phyloP scores from a whole-genome alignment of 2,113 vertebrate genomes.

The Oplegnathus fasciatus region DNA sequence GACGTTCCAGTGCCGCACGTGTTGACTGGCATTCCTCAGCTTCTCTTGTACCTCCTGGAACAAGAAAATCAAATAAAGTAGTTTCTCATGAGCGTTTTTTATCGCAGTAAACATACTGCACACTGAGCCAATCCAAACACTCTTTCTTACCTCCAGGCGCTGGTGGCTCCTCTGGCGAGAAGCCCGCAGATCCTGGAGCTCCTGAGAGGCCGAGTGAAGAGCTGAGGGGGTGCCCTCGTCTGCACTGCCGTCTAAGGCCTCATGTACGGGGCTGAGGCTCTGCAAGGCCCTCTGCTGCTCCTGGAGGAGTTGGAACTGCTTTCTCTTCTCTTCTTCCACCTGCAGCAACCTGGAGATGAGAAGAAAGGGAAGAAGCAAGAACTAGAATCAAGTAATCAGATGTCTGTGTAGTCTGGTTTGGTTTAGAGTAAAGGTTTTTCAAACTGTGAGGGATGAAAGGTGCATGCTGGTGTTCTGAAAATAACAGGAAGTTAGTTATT shows the following conservation, averaged over 20 bases:
- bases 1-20: constrained; percentile 86
- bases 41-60: constrained; percentile 81
- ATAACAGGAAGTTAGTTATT: background rate
- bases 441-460: too few species aligned
- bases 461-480: background rate
- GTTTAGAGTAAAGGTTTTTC: background rate
- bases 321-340: constrained; percentile 81
- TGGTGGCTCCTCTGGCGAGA: constrained; percentile 78
- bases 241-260: background rate
- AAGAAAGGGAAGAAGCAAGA: background rate
- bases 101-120: background rate
- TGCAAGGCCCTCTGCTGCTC: constrained; percentile 70
- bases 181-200: constrained; percentile 77
- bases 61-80: background rate
- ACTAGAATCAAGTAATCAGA: background rate
- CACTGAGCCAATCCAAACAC: background rate
- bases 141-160: constrained; percentile 72
- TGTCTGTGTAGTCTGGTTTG: constrained; percentile 4
- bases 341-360: constrained; percentile 67
- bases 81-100: background rate
- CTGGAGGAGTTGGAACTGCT: constrained; percentile 77
- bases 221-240: constrained; percentile 54
- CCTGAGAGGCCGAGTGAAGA: constrained; percentile 77
- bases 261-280: constrained; percentile 49
- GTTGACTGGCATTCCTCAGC: constrained; percentile 77